Evolutionary conservation across 2,888 invertebrate species (phyloP).

Genomic region (Pachymerium ferrugineum): DNA sequence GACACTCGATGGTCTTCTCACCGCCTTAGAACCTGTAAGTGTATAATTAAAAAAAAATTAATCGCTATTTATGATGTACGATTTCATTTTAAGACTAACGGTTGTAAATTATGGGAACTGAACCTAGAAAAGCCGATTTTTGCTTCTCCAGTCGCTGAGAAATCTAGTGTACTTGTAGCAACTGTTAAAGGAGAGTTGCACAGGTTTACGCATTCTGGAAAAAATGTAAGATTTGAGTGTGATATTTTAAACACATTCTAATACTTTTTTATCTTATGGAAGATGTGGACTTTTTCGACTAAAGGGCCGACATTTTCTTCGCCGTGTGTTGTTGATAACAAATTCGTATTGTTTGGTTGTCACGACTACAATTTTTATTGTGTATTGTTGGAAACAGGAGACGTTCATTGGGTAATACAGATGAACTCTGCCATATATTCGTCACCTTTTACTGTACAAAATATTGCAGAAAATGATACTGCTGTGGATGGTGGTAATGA

Average conservation of each 20-base stretch:
- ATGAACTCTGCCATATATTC: neutral
- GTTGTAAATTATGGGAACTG: neutral
- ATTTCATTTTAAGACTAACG: too few species aligned
- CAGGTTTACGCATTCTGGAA: neutral
- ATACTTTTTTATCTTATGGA: neutral
- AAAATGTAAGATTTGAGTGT: neutral
- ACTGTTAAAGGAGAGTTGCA: neutral
- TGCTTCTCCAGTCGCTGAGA: neutral
- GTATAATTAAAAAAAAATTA: neutral
- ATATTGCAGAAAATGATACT: neutral
- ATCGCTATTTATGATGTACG: neutral
- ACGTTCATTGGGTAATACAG: neutral
- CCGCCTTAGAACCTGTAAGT: conserved; percentile 51
- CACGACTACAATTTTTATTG: neutral
- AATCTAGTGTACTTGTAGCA: neutral
- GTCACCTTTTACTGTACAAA: neutral
- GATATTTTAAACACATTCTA: too few species aligned
- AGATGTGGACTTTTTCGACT: neutral
- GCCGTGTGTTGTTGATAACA: neutral
- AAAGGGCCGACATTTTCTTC: neutral
- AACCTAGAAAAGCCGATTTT: neutral
- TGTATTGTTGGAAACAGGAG: neutral
- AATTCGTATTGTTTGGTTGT: neutral
- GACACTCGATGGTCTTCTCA: conserved; percentile 58
- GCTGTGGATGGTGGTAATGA: too few species aligned